Percentiles rank a stretch among this genome's conserved stretches.
Evolutionary conservation across 2,888 invertebrate species (phyloP).

Genomic region (Troilus luridus): DNA sequence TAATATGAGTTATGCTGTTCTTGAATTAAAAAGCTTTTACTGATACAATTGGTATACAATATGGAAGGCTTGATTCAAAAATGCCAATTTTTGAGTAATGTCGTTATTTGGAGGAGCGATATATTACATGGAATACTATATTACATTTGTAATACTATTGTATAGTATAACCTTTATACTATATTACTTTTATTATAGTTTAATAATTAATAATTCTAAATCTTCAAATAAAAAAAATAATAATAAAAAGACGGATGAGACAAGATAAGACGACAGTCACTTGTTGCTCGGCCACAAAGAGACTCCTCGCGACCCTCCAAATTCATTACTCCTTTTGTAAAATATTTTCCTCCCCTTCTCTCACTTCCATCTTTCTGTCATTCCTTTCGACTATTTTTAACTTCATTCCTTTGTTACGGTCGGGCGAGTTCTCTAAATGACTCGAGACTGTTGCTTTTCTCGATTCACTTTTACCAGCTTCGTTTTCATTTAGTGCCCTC

Average conservation of each 20-base stretch:
- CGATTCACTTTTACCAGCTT: conserved; percentile 3
- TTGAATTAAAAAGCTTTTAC: too few relatives aligned
- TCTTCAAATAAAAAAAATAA: not conserved
- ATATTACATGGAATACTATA: too few relatives aligned
- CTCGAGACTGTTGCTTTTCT: conserved; percentile 42
- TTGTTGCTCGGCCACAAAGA: conserved; percentile 17
- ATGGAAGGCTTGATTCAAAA: too few relatives aligned
- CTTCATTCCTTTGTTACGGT: conserved; percentile 50
- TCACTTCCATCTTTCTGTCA: not conserved
- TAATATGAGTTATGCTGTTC: too few relatives aligned
- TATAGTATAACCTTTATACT: too few relatives aligned
- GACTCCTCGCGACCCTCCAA: conserved; percentile 29
- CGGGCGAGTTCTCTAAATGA: not conserved
- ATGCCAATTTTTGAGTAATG: too few relatives aligned
- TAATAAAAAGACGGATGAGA: too few relatives aligned
- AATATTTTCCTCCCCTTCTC: not conserved
- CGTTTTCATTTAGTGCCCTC: not conserved
- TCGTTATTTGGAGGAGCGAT: too few relatives aligned
- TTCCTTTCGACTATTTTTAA: conserved; percentile 40
- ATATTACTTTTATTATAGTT: not conserved
- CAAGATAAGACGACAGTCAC: not conserved
- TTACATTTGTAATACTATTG: too few relatives aligned
- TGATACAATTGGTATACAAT: too few relatives aligned
- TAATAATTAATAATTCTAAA: not conserved
- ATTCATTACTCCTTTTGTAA: conserved; percentile 50